phyloP scores from a whole-genome alignment of 1,140 invertebrate species.

The Vollenhovia emeryi region DNA sequence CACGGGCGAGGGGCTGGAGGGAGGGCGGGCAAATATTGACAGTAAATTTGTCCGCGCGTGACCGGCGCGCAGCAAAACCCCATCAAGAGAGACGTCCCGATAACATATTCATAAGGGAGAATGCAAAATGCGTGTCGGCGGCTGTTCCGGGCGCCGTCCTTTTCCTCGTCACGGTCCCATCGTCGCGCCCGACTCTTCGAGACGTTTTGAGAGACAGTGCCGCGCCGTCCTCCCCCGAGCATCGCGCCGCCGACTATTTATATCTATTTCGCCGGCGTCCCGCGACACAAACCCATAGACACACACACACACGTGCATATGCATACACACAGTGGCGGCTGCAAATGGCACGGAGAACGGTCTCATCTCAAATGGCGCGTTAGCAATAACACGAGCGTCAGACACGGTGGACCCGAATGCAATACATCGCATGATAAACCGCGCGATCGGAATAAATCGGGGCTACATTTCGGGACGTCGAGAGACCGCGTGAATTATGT shows the following conservation, averaged over 20 bases:
- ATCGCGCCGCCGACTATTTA: slow-evolving; percentile 54
- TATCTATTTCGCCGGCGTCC: slow-evolving; percentile 54
- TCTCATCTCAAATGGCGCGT: slow-evolving; percentile 54
- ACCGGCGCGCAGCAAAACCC: slow-evolving; percentile 25
- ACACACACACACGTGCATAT: no score
- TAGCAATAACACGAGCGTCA: slow-evolving; percentile 45
- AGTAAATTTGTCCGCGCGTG: slow-evolving; percentile 58
- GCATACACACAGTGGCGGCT: slow-evolving; percentile 34
- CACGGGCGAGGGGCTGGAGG: no score
- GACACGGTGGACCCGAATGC: slow-evolving; percentile 27
- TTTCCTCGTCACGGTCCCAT: no score
- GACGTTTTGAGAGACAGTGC: slow-evolving; percentile 52
- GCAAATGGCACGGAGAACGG: slow-evolving; percentile 43
- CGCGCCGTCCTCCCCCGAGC: not conserved
- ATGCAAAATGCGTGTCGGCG: slow-evolving; percentile 30
- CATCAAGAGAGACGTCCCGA: slow-evolving; percentile 60
- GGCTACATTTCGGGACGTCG: slow-evolving; percentile 30
- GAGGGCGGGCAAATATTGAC: slow-evolving; percentile 58
- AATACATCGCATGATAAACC: slow-evolving; percentile 56
- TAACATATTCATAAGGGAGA: slow-evolving; percentile 70
- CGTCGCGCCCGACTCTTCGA: no score
- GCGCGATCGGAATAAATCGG: slow-evolving; percentile 58
- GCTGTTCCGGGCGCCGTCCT: not conserved
- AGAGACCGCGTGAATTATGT: slow-evolving; percentile 43
- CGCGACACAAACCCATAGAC: no score